Evolutionary conservation across 2,888 invertebrate genomes (phyloP).

Genomic region (Lamellibrachia columna): DNA sequence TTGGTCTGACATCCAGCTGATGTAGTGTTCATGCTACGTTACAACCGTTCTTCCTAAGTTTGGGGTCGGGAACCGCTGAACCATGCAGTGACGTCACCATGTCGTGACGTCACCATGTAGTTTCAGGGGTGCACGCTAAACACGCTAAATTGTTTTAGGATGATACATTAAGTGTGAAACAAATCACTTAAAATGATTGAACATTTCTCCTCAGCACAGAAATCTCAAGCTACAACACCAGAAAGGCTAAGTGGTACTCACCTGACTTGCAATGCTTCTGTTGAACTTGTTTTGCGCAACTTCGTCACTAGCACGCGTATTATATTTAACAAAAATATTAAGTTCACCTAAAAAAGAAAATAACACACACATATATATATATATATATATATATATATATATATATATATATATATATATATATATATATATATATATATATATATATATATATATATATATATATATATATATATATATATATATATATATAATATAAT

Average conservation of each 20-base stretch:
- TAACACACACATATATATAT: no score
- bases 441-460: no score
- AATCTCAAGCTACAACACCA: background rate
- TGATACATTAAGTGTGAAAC: background rate
- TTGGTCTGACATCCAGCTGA: background rate
- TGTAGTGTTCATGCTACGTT: background rate
- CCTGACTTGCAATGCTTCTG: constrained; percentile 68
- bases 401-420: no score
- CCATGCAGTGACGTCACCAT: no score
- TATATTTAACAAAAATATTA: constrained; percentile 67
- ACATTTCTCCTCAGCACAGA: background rate
- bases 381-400: no score
- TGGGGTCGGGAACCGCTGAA: no score
- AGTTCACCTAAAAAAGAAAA: constrained; percentile 64
- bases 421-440: no score
- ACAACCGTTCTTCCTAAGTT: no score
- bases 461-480: no score
- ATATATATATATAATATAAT: no score
- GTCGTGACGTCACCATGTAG: no score
- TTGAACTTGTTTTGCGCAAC: constrained; percentile 65
- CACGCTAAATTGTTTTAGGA: background rate
- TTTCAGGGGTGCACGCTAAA: background rate
- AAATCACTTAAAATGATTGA: background rate
- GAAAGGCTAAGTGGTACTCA: constrained; percentile 40
- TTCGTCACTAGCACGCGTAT: constrained; percentile 68